phyloP scores from a whole-genome alignment of 1,140 invertebrate genomes.

The Rhagoletis zephyria region DNA sequence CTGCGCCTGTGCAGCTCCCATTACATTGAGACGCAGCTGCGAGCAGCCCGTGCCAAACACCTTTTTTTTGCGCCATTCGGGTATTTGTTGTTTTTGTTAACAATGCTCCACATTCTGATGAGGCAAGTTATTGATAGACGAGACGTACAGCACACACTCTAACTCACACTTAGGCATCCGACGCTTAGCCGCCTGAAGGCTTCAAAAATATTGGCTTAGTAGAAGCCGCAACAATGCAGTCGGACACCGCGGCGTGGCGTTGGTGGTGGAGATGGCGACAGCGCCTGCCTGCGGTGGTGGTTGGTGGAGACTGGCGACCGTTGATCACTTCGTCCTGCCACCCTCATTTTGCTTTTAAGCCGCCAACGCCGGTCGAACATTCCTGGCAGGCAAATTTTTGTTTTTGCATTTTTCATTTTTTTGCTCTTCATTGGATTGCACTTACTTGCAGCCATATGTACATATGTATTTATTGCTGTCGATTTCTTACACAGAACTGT shows the following conservation, averaged over 20 bases:
- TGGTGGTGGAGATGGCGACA: too few relatives aligned
- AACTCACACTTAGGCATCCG: background rate
- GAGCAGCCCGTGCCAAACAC: background rate
- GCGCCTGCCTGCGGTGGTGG: background rate
- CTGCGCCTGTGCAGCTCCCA: background rate
- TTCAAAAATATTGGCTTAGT: slow-evolving; percentile 17
- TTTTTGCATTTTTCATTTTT: background rate
- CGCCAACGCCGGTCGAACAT: slow-evolving; percentile 16
- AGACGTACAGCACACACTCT: slow-evolving; percentile 21
- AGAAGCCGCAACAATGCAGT: slow-evolving; percentile 39
- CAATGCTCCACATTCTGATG: slow-evolving; percentile 31
- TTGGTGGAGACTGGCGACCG: background rate
- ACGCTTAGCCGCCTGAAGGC: slow-evolving; percentile 35
- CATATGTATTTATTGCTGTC: background rate
- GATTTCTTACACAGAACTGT: background rate
- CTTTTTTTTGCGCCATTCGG: background rate
- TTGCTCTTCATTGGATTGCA: slow-evolving; percentile 10
- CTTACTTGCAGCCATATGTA: background rate
- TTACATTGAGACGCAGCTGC: background rate
- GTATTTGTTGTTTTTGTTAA: slow-evolving; percentile 10
- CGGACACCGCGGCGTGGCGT: too few relatives aligned
- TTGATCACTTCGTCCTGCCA: slow-evolving; percentile 7
- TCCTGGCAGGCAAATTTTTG: background rate
- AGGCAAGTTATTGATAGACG: slow-evolving; percentile 24
- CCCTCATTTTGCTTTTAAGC: slow-evolving; percentile 30